A percentile compares a stretch with the other conserved stretches of the same genome.
phyloP scores from a whole-genome alignment of 2,888 invertebrate species.

The Psylliodes chrysocephalus region DNA sequence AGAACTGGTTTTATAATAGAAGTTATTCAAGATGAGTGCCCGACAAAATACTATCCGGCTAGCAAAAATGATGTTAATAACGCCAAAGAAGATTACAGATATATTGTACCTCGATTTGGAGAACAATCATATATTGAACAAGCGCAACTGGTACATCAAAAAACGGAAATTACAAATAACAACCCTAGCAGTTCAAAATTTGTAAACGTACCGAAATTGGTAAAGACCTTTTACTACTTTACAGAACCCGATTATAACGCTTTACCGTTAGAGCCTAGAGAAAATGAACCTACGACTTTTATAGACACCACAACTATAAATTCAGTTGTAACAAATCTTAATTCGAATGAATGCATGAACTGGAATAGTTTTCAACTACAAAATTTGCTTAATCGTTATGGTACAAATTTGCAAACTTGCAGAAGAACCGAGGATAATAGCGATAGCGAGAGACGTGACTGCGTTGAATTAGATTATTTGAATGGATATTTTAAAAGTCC shows the following conservation, averaged over 20 bases:
- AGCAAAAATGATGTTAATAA: constrained; percentile 7
- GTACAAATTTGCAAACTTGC: constrained; percentile 41
- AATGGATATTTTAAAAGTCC: constrained; percentile 64
- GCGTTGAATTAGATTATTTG: constrained; percentile 55
- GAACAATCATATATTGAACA: constrained; percentile 38
- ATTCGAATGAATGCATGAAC: constrained; percentile 45
- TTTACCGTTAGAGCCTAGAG: constrained; percentile 38
- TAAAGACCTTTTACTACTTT: constrained; percentile 57
- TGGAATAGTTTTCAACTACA: constrained; percentile 51
- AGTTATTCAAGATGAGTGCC: constrained; percentile 69
- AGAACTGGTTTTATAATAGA: constrained; percentile 68
- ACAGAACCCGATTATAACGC: constrained; percentile 49
- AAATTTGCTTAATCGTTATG: constrained; percentile 39
- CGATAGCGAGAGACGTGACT: constrained; percentile 44
- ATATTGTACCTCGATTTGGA: constrained; percentile 44
- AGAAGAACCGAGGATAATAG: constrained; percentile 26
- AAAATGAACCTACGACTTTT: constrained; percentile 56
- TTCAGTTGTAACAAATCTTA: constrained; percentile 41
- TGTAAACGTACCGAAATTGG: constrained; percentile 29
- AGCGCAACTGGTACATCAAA: constrained; percentile 50
- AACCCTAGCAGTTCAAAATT: constrained; percentile 9
- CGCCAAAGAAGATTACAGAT: constrained; percentile 48
- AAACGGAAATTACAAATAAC: constrained; percentile 42
- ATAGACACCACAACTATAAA: constrained; percentile 52
- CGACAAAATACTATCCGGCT: constrained; percentile 54